A percentile compares a stretch with the other conserved stretches of the same genome.
These are phyloP conservation scores for Cremastobaeus sp. DNA, from an alignment of 2,888 invertebrate species.

Conservation along the genomic window DNA sequence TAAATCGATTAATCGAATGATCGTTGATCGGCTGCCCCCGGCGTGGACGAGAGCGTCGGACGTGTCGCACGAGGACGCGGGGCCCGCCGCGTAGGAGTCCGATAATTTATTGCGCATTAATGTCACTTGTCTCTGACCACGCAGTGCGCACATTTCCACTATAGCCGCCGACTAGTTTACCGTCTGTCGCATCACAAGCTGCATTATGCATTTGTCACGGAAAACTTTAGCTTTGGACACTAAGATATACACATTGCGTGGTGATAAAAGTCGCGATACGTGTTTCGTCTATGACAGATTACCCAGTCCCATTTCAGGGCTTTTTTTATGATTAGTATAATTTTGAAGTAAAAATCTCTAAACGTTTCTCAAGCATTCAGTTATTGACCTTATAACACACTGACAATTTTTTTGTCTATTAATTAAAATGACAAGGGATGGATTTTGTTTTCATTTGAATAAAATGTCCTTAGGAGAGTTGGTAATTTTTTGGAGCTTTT, in stretches of 20 bases:
- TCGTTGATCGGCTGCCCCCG: slow-evolving; percentile 40
- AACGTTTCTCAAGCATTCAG: no score
- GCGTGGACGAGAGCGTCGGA: slow-evolving; percentile 39
- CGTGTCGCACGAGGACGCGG: slow-evolving; percentile 59
- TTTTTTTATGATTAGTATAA: background rate
- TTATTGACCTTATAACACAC: no score
- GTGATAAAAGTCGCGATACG: slow-evolving; percentile 51
- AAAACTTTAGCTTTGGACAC: slow-evolving; percentile 56
- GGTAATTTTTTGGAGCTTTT: no score
- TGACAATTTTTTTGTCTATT: no score
- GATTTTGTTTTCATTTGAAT: no score
- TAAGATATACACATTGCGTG: slow-evolving; percentile 51
- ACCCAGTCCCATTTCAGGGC: no score
- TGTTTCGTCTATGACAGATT: slow-evolving; percentile 43
- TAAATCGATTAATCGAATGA: slow-evolving; percentile 57
- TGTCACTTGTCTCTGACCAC: slow-evolving; percentile 75
- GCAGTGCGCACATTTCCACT: slow-evolving; percentile 58
- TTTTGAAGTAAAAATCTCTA: no score
- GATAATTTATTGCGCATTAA: slow-evolving; percentile 77
- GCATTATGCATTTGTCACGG: slow-evolving; percentile 62
- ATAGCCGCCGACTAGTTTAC: slow-evolving; percentile 48
- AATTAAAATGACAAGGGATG: no score
- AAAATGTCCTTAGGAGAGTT: no score
- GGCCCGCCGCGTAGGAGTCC: slow-evolving; percentile 71
- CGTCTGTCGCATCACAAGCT: slow-evolving; percentile 56